Evolutionary conservation across 2,888 invertebrate species (phyloP).

Genomic region (Maniola hyperantus): DNA sequence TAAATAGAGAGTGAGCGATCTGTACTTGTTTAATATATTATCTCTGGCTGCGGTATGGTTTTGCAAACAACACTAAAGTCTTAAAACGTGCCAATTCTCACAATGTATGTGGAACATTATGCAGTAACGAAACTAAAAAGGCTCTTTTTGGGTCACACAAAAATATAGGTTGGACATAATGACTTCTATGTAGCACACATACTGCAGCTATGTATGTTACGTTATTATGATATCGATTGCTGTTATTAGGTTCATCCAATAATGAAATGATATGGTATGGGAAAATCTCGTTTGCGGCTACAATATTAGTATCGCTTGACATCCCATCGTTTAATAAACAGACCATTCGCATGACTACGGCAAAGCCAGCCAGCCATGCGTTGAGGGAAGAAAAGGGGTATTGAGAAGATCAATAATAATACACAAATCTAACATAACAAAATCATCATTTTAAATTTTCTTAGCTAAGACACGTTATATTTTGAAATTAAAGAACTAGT

Average conservation of each 20-base stretch:
- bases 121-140: conserved; percentile 15
- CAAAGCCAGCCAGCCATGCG: neutral
- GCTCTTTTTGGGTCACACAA: conserved; percentile 17
- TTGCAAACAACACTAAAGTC: conserved; percentile 1
- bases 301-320: conserved; percentile 2
- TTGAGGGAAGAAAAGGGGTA: neutral
- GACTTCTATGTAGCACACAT: conserved; percentile 11
- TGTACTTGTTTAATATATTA: too few relatives aligned
- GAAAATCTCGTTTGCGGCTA: conserved; percentile 6
- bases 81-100: conserved; percentile 9
- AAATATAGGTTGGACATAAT: conserved; percentile 18
- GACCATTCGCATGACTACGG: neutral
- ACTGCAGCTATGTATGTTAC: conserved; percentile 1
- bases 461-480: too few relatives aligned
- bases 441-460: too few relatives aligned
- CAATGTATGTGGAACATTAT: conserved; percentile 7
- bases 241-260: conserved; percentile 10
- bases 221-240: conserved; percentile 13
- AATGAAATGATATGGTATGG: conserved; percentile 10
- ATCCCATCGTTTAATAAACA: neutral
- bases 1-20: too few relatives aligned
- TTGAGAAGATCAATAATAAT: neutral
- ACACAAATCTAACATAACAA: neutral
- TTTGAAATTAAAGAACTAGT: too few relatives aligned
- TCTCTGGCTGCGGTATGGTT: too few relatives aligned